Evolutionary conservation across 2,888 invertebrate genomes (phyloP).

Genomic region (Ischnura elegans): DNA sequence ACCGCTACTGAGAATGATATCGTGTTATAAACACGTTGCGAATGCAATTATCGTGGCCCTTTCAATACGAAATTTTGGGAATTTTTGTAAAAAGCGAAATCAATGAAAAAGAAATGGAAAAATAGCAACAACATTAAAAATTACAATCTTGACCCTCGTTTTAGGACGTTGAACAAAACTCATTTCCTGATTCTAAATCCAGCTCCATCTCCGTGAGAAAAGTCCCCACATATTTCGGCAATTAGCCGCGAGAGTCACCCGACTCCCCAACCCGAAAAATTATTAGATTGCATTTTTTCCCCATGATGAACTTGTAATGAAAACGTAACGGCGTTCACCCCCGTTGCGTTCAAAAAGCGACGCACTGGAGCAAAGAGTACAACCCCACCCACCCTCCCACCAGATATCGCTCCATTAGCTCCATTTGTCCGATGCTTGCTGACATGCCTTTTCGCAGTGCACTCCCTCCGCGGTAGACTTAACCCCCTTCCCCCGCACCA

Average conservation of each 20-base stretch:
- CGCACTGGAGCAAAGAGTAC: background rate
- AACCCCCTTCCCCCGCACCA: background rate
- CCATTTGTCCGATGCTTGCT: constrained; percentile 45
- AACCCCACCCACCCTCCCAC: background rate
- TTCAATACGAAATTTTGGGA: no score
- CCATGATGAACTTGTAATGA: background rate
- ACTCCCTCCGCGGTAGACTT: background rate
- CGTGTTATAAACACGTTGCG: no score
- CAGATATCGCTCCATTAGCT: constrained; percentile 31
- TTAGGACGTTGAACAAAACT: no score
- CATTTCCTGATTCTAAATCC: no score
- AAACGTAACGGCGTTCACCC: background rate
- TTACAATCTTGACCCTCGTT: no score
- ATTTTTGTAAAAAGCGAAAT: no score
- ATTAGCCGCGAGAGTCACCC: background rate
- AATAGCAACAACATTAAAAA: no score
- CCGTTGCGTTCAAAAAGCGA: background rate
- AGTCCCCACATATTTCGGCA: no score
- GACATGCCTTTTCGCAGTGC: constrained; percentile 39
- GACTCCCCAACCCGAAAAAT: background rate
- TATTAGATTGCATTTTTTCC: background rate
- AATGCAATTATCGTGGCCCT: no score
- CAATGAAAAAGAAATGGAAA: no score
- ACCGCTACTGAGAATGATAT: no score
- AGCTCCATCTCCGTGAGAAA: no score